These are phyloP conservation scores for Bombus consobrinus DNA, from an alignment of 1,140 invertebrate species.

Conservation along the genomic window DNA sequence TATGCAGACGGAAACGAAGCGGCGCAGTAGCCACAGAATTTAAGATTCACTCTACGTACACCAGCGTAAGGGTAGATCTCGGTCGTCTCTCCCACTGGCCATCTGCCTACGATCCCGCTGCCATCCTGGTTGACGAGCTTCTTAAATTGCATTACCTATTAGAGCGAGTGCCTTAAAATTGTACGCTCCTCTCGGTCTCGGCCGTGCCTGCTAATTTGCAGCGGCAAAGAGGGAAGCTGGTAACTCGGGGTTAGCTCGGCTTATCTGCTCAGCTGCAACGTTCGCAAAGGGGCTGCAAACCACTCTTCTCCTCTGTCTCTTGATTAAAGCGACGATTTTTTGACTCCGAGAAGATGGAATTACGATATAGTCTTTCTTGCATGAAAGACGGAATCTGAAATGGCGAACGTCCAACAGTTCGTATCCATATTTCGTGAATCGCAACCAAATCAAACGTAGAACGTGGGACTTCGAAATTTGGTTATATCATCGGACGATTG, in stretches of 20 bases:
- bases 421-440: neutral
- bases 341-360: constrained; percentile 12
- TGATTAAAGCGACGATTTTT: constrained; percentile 49
- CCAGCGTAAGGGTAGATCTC: neutral
- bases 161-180: constrained; percentile 60
- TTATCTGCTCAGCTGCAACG: constrained; percentile 43
- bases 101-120: constrained; percentile 35
- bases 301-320: neutral
- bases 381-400: neutral
- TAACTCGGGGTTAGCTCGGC: constrained; percentile 48
- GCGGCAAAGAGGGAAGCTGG: neutral
- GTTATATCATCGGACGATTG: neutral
- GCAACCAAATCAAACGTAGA: neutral
- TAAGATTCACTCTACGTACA: constrained; percentile 61
- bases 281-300: constrained; percentile 33
- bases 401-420: neutral
- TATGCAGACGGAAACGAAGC: constrained; percentile 40
- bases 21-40: constrained; percentile 48
- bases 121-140: constrained; percentile 58
- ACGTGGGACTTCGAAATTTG: neutral
- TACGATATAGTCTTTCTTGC: neutral
- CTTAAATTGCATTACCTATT: constrained; percentile 66
- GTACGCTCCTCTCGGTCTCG: constrained; percentile 32
- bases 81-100: neutral
- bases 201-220: constrained; percentile 44